phyloP scores from a whole-genome alignment of 2,113 vertebrate genomes.

The Vidua chalybeata region DNA sequence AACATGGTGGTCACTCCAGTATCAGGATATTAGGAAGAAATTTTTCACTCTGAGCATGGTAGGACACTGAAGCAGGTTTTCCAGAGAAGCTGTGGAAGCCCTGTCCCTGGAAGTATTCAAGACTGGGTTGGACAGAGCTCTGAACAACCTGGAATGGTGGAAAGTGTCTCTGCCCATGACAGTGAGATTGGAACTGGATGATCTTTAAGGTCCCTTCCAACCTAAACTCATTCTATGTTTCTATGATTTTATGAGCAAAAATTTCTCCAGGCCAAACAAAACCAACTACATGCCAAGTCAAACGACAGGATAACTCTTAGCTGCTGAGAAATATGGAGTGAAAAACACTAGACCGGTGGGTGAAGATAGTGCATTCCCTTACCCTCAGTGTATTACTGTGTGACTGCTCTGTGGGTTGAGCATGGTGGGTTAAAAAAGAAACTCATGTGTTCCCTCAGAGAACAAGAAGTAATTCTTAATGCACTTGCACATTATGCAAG shows the following conservation, averaged over 20 bases:
- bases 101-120: neutral
- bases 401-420: neutral
- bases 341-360: neutral
- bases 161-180: neutral
- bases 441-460: accelerated
- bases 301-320: neutral
- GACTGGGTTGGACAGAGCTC: neutral
- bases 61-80: neutral
- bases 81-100: neutral
- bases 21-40: neutral
- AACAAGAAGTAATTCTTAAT: neutral
- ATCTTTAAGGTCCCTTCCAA: neutral
- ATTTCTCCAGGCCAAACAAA: neutral
- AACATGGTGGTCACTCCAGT: neutral
- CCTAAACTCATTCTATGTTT: neutral
- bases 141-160: neutral
- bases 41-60: neutral
- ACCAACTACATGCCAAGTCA: neutral
- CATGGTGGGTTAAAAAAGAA: neutral
- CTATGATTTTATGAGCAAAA: neutral
- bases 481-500: neutral
- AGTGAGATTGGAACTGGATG: neutral
- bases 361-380: neutral
- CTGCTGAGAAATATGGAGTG: neutral
- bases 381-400: too few relatives aligned